Base-by-base conservation (phyloP, 2,888 invertebrate species). In the Eristalis arbustorum region DNA sequence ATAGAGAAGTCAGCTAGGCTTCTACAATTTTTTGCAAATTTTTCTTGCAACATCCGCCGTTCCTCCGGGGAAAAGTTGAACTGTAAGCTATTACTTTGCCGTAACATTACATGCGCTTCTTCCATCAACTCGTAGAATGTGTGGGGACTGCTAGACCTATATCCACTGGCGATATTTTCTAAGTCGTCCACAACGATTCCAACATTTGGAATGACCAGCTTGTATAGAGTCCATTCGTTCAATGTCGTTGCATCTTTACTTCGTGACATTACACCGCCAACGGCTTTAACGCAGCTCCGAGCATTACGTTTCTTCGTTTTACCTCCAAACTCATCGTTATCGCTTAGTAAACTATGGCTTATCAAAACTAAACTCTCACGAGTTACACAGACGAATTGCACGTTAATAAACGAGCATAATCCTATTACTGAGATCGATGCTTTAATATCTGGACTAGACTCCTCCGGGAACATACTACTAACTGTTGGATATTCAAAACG, bases 71-170 rank as follows among this genome's bases (percentile, higher is more conserved):
- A 76, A 1, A 90, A 89, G 13, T 91, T 91, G 18, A 90, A 91
- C 67, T 92, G 91, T 56, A 92, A 80, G 1, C 91, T 90, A 0
- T 90, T 88, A 40, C 91, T 91, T 23, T 92, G 88, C 3, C 95
- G 92, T 22, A 96, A 92, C 89, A 96, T 94, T 88, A 96, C 94
- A 90, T 96, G 96, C 5, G 96, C 96, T 92, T 97, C 96, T 89
- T 95, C 94, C 90, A 96, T 92, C 75, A 97, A 93, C 91, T 96
- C 96, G 81, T 95, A 94, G 90, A 96, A 96, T 2, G 96, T 95
- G 56, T 95, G 94, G 1, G 95, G 94, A 88, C 95, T 95, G 0
- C 95, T 94, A 73, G 94, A 94, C 75, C 95, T 94, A 90, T 95
- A 95, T 61, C 94, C 94, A 81, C 94, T 94, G 0, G 96, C 96